Conservation (phyloP, 2,797 vertebrate genomes). For the Mormyrus hasselquistii region DNA sequence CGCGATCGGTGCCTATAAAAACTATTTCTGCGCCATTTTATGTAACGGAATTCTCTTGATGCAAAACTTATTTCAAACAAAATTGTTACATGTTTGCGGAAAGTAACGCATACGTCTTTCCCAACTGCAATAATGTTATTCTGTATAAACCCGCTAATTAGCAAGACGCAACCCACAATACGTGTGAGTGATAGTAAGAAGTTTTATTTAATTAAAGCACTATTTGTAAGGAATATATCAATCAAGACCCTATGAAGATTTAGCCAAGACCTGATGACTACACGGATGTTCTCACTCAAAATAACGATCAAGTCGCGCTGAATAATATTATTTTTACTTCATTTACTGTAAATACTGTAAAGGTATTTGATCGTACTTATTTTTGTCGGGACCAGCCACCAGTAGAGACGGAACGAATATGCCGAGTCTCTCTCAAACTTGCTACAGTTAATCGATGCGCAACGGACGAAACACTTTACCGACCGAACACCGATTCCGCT, state of each 20-base stretch:
- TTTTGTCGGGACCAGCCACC: neutral
- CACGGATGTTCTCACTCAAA: neutral
- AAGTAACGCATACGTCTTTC: neutral
- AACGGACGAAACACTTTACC: neutral
- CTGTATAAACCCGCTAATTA: conserved; percentile 25
- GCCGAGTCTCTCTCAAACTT: conserved; percentile 9
- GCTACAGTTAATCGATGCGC: neutral
- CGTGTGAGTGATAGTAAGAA: neutral
- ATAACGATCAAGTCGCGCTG: neutral
- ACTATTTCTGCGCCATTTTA: conserved; percentile 27
- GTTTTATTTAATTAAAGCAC: neutral
- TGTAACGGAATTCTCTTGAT: conserved; percentile 14
- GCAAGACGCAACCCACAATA: neutral
- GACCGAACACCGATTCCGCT: neutral
- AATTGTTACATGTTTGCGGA: conserved; percentile 42
- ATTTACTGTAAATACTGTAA: neutral
- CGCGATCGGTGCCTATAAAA: conserved; percentile 21
- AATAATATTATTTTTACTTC: neutral
- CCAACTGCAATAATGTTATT: conserved; percentile 15
- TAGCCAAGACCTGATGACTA: neutral
- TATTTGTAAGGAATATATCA: neutral
- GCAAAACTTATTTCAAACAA: neutral
- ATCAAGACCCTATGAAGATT: neutral
- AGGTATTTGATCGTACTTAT: neutral
- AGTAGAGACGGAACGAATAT: neutral